Evolutionary conservation across 2,888 invertebrate genomes (phyloP), one percentile per base, ranked within the genome.

Genomic region (Flabesymbios commensalis): DNA sequence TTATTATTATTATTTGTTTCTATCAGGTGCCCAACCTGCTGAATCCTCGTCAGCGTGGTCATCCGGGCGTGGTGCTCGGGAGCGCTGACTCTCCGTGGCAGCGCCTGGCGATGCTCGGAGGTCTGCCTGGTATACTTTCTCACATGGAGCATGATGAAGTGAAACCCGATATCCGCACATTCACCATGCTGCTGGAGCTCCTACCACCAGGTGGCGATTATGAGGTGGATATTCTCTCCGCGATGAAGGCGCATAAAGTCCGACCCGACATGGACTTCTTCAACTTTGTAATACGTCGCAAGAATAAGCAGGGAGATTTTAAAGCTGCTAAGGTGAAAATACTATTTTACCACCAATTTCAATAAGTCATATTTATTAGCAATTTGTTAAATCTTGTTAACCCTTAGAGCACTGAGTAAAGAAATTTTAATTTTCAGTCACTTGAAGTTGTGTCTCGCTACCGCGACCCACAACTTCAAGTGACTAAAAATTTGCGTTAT

Each of bases 251-350:
- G 26, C 41, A 26, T 29, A 56, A 64, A 83, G 63, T 83, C 83
- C 86, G 85, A 71, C 85, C 89, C 1, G 93, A 95, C 82, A 87
- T 90, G 59, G 89, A 89, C 78, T 93, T 94, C 80, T 93, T 88
- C 75, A 95, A 94, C 80, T 87, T 90, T 84, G 85, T 95, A 10
- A 93, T 96, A 56, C 91, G 90, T 75, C 91, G 89, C 77, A 87
- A 92, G 61, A 89, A 89, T 75, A 83, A 88, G 75, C 85, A 92
- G 68, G 36, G 36, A 4, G 61, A 70, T 33, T 57, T 47, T 43
- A 36, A 31, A 2, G 57, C 36, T 28, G 93, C 92, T 17, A 87
- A 87, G 83, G 90, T 90, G 85, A 84, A 85, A 84, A 19, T 4
- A 33, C 3, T 47, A 41, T 48, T 17, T 29, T 29, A 43, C 7